phyloP scores from a whole-genome alignment of 2,797 vertebrate genomes.

The Arnoldichthys spilopterus region DNA sequence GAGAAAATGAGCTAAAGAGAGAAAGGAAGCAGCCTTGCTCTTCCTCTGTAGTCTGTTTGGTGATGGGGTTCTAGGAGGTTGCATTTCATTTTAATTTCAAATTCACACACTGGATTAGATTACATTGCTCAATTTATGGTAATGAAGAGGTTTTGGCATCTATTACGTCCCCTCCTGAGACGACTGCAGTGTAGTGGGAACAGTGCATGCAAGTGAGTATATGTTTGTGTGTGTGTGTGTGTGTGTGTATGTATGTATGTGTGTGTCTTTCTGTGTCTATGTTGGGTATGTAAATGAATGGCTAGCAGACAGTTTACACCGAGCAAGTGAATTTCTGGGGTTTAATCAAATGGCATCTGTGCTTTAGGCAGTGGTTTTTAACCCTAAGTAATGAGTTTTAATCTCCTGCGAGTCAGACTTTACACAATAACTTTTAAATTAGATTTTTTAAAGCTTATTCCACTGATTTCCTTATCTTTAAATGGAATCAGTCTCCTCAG shows the following conservation, averaged over 20 bases:
- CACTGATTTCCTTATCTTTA: constrained; percentile 40
- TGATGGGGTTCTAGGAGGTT: constrained; percentile 45
- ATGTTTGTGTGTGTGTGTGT: background rate
- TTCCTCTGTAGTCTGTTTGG: constrained; percentile 7
- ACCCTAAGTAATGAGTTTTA: constrained; percentile 51
- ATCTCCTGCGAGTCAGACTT: constrained; percentile 29
- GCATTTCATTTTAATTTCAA: constrained; percentile 63
- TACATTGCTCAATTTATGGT: constrained; percentile 56
- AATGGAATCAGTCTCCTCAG: constrained; percentile 33
- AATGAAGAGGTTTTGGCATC: constrained; percentile 57
- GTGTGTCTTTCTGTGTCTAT: background rate
- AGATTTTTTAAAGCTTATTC: constrained; percentile 28
- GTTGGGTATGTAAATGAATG: constrained; percentile 36
- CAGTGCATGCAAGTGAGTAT: background rate
- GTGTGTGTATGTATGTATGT: background rate
- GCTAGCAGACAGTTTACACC: constrained; percentile 38
- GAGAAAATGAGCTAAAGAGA: constrained; percentile 29
- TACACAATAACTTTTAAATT: constrained; percentile 29
- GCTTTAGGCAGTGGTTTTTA: constrained; percentile 41
- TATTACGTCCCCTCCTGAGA: constrained; percentile 53
- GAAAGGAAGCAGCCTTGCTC: background rate
- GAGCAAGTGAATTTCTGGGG: constrained; percentile 31
- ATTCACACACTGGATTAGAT: constrained; percentile 57
- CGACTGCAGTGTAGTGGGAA: constrained; percentile 35
- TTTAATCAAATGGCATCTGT: constrained; percentile 30